These are phyloP conservation scores for Astropecten irregularis DNA, from an alignment of 53 echinoderm and acorn worm genomes.

Conservation along the genomic window DNA sequence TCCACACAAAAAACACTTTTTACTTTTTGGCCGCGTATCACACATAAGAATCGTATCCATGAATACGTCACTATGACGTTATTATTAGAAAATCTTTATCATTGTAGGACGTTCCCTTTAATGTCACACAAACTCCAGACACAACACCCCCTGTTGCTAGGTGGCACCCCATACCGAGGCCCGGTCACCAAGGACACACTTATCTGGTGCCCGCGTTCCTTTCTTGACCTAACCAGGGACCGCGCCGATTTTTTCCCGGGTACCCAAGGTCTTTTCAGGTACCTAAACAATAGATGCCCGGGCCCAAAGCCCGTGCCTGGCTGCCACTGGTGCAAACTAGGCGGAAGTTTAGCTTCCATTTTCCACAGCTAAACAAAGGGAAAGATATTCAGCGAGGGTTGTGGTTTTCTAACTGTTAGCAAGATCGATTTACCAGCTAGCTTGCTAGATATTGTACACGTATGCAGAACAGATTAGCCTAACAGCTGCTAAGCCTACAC, in stretches of 20 bases:
- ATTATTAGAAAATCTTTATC: too few species aligned
- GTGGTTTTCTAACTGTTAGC: slow-evolving; percentile 6
- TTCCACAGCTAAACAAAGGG: slow-evolving; percentile 23
- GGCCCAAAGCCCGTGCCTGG: neutral
- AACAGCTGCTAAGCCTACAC: neutral
- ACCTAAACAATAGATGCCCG: slow-evolving; percentile 27
- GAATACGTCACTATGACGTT: too few species aligned
- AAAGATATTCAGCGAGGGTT: slow-evolving; percentile 18
- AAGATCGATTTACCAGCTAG: neutral
- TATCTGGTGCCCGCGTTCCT: slow-evolving; percentile 4
- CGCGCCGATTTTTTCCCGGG: too few species aligned
- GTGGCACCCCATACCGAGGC: slow-evolving; percentile 16
- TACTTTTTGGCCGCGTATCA: too few species aligned
- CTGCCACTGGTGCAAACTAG: neutral
- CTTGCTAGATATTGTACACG: neutral
- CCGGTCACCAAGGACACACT: slow-evolving; percentile 25
- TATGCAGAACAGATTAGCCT: neutral
- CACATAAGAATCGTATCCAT: too few species aligned
- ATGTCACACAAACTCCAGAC: neutral
- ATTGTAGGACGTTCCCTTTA: too few species aligned
- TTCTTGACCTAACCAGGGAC: slow-evolving; percentile 11
- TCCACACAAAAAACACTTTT: too few species aligned
- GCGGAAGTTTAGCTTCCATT: slow-evolving; percentile 49
- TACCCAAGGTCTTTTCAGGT: too few species aligned
- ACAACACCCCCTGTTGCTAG: neutral